Evolutionary conservation across 2,113 vertebrate species (phyloP).

Genomic region (Embiotoca jacksoni): DNA sequence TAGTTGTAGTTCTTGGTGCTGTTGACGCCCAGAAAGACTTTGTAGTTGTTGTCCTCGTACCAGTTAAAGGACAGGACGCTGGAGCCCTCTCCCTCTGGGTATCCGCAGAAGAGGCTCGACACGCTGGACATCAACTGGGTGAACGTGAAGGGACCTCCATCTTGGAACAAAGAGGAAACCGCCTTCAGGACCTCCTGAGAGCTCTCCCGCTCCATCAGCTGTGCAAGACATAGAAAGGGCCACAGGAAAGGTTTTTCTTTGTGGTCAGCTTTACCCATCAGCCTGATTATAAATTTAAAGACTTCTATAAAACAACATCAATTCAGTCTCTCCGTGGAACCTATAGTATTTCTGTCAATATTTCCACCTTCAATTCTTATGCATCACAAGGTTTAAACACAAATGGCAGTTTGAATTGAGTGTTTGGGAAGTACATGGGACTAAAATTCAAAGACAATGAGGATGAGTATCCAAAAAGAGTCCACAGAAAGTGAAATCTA

Average conservation of each 20-base stretch:
- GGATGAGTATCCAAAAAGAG: too few relatives aligned
- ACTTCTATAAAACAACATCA: background rate
- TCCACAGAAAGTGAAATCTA: too few relatives aligned
- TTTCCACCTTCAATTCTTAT: too few relatives aligned
- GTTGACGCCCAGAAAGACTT: slow-evolving; percentile 95
- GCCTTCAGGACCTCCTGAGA: slow-evolving; percentile 85
- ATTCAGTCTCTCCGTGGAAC: background rate
- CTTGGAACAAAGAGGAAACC: slow-evolving; percentile 83
- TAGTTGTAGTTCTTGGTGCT: slow-evolving; percentile 87
- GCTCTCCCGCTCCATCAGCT: slow-evolving; percentile 87
- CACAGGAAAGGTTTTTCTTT: background rate
- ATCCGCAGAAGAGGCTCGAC: slow-evolving; percentile 93
- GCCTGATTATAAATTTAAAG: background rate
- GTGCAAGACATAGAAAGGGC: slow-evolving; percentile 16
- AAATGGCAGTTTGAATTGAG: too few relatives aligned
- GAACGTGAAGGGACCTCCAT: slow-evolving; percentile 83
- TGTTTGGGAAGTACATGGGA: too few relatives aligned
- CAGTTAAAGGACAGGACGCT: slow-evolving; percentile 97
- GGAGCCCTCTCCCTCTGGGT: slow-evolving; percentile 91
- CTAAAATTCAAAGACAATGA: too few relatives aligned
- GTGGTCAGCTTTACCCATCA: background rate
- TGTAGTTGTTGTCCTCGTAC: slow-evolving; percentile 99
- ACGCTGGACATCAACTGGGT: slow-evolving; percentile 84
- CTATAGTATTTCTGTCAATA: background rate
- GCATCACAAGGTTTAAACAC: too few relatives aligned